Evolutionary conservation across 2,797 vertebrate species (phyloP), one percentile per base, ranked within the genome.

Genomic region (Bovichtus diacanthus): DNA sequence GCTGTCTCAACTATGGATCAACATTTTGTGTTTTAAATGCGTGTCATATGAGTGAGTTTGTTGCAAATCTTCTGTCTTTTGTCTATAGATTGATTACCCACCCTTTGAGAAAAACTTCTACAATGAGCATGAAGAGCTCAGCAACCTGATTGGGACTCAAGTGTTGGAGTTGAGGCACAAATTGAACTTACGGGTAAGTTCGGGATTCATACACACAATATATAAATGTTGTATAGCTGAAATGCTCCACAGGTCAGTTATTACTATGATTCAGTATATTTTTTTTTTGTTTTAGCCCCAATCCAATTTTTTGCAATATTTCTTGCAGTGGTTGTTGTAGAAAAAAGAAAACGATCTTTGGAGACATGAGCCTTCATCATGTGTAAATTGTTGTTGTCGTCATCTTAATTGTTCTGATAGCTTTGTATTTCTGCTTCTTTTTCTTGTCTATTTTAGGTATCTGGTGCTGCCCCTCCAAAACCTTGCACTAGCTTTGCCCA

Each of bases 71-170:
- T 46, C 56, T 41, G 9, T 51, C 0, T 44, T 69, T 50, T 82
- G 68, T 18, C 87, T 51, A 19, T 9, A 99, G 98, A 99, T 99
- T 69, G 98, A 99, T 74, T 99, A 99, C 74, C 90, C 96, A n/a
- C 97, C 97, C 0, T 99, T 98, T 95, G 98, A 98, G 94, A 99
- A 99, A 85, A 99, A 99, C 90, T 99, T 99, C 93, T 98, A 97
- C 75, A 95, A 97, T 50, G 98, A 99, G 73, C 98, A 99, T 0
- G 98, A 99, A 87, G 98, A 99, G 90, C 97, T 99, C 86, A 95
- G 92, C 81, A 94, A 72, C 88, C 94, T 99, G 81, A 97, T 95
- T 25, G 96, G 95, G 0, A 92, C 92, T 76, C 97, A 98, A 68
- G 94, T 97, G 87, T 88, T 97, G 63, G 98, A 99, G 75, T 85